phyloP scores from a whole-genome alignment of 2,888 invertebrate species.

The Plebejus anna region DNA sequence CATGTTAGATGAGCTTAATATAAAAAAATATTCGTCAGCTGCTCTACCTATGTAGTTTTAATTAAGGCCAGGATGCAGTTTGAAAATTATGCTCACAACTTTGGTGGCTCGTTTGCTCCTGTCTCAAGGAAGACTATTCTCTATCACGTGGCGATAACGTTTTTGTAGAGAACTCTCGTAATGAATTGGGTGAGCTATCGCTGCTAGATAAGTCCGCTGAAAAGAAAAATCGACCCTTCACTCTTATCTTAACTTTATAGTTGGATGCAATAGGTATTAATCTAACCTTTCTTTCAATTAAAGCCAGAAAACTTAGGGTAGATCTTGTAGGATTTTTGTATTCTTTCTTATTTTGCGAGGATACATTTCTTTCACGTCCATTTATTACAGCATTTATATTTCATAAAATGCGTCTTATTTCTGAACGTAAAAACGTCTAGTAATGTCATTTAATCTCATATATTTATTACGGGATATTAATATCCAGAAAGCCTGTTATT shows the following conservation, averaged over 20 bases:
- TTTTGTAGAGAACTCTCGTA: neutral
- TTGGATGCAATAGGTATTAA: neutral
- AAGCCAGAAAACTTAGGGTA: neutral
- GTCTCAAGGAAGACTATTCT: neutral
- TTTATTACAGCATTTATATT: slow-evolving; percentile 11
- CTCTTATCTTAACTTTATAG: slow-evolving; percentile 7
- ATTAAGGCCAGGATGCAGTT: neutral
- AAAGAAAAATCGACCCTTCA: neutral
- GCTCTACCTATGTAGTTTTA: neutral
- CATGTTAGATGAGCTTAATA: too few relatives aligned
- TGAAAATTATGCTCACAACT: neutral
- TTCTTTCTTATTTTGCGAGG: neutral
- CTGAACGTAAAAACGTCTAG: slow-evolving; percentile 10
- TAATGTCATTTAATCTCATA: slow-evolving; percentile 4
- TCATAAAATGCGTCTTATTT: slow-evolving; percentile 21
- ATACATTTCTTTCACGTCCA: neutral
- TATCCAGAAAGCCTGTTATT: slow-evolving; percentile 25
- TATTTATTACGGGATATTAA: slow-evolving; percentile 26
- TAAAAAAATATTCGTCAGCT: neutral
- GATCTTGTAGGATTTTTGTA: neutral
- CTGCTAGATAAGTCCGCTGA: neutral
- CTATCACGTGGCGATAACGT: slow-evolving; percentile 16
- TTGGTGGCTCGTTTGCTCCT: neutral
- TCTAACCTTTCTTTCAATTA: neutral
- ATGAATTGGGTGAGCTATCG: slow-evolving; percentile 13